These are phyloP conservation scores for Hyposoter dolosus DNA, from an alignment of 2,888 invertebrate genomes.

Conservation along the genomic window DNA sequence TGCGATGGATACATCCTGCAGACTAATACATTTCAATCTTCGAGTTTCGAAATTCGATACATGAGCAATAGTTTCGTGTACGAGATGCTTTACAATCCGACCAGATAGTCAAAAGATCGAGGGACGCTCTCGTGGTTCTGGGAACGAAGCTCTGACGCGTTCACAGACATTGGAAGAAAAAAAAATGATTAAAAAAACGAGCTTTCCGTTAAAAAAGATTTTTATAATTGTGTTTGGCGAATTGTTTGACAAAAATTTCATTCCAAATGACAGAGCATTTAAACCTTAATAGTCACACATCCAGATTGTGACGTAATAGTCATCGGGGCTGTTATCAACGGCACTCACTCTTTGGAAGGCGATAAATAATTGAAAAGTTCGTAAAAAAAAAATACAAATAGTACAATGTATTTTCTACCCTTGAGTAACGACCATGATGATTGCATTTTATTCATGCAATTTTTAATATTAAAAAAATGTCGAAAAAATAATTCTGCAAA, in stretches of 20 bases:
- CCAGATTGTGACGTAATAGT: too few relatives aligned
- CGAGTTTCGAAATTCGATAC: slow-evolving; percentile 54
- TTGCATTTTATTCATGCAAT: too few relatives aligned
- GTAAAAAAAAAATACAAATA: too few relatives aligned
- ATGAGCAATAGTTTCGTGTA: slow-evolving; percentile 33
- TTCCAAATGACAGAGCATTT: too few relatives aligned
- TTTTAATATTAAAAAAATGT: too few relatives aligned
- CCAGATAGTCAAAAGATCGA: slow-evolving; percentile 26
- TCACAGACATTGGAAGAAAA: neutral
- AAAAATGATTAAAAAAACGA: neutral
- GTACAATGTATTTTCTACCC: too few relatives aligned
- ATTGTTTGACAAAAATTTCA: neutral
- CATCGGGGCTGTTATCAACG: too few relatives aligned
- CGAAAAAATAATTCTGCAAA: too few relatives aligned
- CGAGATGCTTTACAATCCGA: neutral
- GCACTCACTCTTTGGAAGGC: too few relatives aligned
- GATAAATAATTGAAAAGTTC: too few relatives aligned
- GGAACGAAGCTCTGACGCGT: neutral
- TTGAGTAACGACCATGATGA: too few relatives aligned
- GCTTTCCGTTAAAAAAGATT: neutral
- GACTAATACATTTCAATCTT: slow-evolving; percentile 56
- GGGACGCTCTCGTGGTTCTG: neutral
- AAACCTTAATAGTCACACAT: too few relatives aligned
- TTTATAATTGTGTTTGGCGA: neutral
- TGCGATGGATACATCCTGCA: slow-evolving; percentile 34